Evolutionary conservation across 2,888 invertebrate genomes (phyloP), one percentile per base, ranked within the genome.

Genomic region (Steromphala cineraria): DNA sequence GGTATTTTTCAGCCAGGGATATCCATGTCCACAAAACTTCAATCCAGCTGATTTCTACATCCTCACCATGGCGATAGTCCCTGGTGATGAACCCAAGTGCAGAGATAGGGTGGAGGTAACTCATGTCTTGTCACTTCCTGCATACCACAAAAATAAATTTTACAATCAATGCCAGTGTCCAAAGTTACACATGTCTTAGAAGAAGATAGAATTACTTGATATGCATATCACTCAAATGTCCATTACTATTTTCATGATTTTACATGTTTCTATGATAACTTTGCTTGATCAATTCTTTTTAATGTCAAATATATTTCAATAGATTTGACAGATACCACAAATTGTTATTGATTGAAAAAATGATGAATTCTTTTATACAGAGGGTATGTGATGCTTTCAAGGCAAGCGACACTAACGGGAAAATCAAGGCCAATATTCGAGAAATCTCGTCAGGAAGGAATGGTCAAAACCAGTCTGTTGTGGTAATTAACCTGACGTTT

Each of bases 61-160:
- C 75, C 97, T 98, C 92, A 95, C 97, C 1, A 93, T 98, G 86
- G 97, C 98, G 0, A 96, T 98, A 0, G 95, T 96, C 0, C 98
- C 98, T 0, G 97, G 96, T 0, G 95, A 96, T 17, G 98, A 98
- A 93, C 95, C 95, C 67, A 95, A 96, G 10, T 98, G 97, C 71
- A 95, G 96, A 67, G 95, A 96, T 80, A 96, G 96, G 80, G 91
- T 94, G 36, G 76, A 88, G 86, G 89, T 90, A 78, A 82, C 83
- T 52, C 21, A 24, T 15, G 19, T n/a, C 46, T 28, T 74, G 15
- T 24, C 28, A 24, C 28, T 15, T 24, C 24, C 28, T 62, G 62
- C 62, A 62, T 62, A 62, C 62, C 62, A 62, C 62, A 10, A 46
- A 46, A 46, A 46, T 46, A 46, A 13, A 10, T 46, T 46, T 46